Percentiles rank a stretch among this genome's conserved stretches.
Conservation (phyloP, 2,113 vertebrate genomes). For the Crotophaga sulcirostris region DNA sequence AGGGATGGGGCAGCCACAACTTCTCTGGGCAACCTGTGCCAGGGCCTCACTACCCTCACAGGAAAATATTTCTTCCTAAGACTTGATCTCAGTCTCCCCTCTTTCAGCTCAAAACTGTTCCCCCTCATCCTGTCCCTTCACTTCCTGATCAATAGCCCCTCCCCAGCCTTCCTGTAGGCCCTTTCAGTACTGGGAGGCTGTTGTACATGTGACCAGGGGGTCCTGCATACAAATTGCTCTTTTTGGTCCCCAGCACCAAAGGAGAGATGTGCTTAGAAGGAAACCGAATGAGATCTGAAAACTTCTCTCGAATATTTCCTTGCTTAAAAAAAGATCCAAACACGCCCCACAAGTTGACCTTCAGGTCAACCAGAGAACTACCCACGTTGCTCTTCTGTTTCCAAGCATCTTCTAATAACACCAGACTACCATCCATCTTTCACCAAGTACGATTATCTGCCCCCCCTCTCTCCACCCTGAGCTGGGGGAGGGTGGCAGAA, state of each 20-base stretch:
- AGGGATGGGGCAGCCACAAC: too few species aligned
- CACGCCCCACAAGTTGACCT: neutral
- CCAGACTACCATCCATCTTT: neutral
- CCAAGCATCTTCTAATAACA: neutral
- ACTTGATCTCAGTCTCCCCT: too few species aligned
- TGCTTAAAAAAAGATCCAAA: neutral
- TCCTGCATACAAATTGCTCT: neutral
- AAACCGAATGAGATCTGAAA: accelerated
- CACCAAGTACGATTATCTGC: neutral
- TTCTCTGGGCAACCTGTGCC: too few species aligned
- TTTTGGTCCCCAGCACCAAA: neutral
- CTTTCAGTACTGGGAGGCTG: too few species aligned
- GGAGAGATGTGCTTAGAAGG: neutral
- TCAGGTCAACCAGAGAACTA: neutral
- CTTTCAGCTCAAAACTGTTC: too few species aligned
- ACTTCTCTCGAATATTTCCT: neutral
- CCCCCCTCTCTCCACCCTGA: neutral
- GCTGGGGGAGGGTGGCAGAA: neutral
- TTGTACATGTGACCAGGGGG: accelerated
- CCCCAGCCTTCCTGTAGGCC: too few species aligned
- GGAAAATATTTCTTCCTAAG: too few species aligned
- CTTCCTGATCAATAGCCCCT: too few species aligned
- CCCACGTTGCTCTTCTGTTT: neutral
- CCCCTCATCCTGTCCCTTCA: too few species aligned
- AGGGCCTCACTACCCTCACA: too few species aligned